Evolutionary conservation across 1,140 invertebrate genomes (phyloP).

Genomic region (Thaumetopoea pityocampa): DNA sequence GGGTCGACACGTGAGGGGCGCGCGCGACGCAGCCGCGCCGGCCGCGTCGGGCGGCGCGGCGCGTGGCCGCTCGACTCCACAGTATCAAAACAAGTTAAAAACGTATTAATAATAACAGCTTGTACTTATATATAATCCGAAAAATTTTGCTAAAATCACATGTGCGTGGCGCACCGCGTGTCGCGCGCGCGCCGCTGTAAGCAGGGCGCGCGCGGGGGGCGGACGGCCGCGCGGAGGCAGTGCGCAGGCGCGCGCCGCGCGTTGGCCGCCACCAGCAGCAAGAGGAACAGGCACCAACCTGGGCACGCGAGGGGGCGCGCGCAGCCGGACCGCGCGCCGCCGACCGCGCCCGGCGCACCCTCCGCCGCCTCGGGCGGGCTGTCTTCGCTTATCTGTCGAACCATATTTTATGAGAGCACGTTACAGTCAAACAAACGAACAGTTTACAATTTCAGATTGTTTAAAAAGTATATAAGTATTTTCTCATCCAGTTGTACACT

Average conservation of each 20-base stretch:
- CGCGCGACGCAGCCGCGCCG: conserved; percentile 3
- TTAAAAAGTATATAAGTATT: too few species aligned
- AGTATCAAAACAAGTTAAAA: conserved; percentile 12
- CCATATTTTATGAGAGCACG: conserved; percentile 12
- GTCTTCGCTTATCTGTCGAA: conserved; percentile 64
- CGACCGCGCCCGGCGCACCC: conserved; percentile 21
- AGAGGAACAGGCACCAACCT: conserved; percentile 67
- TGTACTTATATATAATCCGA: conserved; percentile 49
- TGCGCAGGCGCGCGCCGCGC: conserved; percentile 42
- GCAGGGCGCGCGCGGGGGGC: conserved; percentile 43
- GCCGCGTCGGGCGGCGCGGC: background rate
- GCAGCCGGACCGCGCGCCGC: conserved; percentile 39
- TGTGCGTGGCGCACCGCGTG: conserved; percentile 24
- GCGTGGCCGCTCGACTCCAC: conserved; percentile 7
- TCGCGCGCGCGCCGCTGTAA: conserved; percentile 20
- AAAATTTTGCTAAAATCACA: conserved; percentile 64
- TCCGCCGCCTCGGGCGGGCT: conserved; percentile 19
- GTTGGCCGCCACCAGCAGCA: conserved; percentile 40
- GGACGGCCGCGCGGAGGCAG: conserved; percentile 40
- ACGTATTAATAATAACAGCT: conserved; percentile 38
- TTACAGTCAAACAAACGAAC: too few species aligned
- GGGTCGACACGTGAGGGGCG: too few species aligned
- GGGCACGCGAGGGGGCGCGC: conserved; percentile 45
- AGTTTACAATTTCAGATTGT: too few species aligned
- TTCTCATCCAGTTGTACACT: too few species aligned